Evolutionary conservation across 2,797 vertebrate species (phyloP).

Genomic region (Esox lucius): DNA sequence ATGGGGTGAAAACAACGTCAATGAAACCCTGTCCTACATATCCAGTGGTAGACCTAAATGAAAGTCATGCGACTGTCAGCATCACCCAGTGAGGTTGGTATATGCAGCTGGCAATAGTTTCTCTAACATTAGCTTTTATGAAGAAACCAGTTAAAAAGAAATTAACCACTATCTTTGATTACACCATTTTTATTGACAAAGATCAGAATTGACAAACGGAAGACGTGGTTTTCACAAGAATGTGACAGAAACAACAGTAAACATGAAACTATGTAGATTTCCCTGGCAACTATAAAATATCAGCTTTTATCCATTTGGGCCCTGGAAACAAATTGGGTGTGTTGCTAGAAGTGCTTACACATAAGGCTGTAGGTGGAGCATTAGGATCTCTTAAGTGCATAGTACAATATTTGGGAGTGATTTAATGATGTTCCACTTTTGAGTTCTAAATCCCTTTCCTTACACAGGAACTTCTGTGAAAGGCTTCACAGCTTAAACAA

Average conservation of each 20-base stretch:
- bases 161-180: background rate
- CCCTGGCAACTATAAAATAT: background rate
- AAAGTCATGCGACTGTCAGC: too few relatives aligned
- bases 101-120: too few relatives aligned
- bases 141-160: background rate
- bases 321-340: background rate
- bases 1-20: too few relatives aligned
- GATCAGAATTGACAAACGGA: background rate
- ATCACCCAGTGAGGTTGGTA: too few relatives aligned
- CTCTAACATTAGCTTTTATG: background rate
- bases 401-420: conserved; percentile 1
- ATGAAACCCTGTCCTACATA: too few relatives aligned
- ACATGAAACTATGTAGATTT: background rate
- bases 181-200: background rate
- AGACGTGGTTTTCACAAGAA: background rate
- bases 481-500: conserved; percentile 1
- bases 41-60: too few relatives aligned
- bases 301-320: background rate
- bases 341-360: background rate
- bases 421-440: background rate
- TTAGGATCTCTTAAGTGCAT: background rate
- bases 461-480: background rate
- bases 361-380: background rate
- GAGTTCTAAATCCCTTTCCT: background rate
- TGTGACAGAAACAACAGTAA: background rate